phyloP scores from a whole-genome alignment of 2,113 vertebrate genomes.

The Indicator maculatus region DNA sequence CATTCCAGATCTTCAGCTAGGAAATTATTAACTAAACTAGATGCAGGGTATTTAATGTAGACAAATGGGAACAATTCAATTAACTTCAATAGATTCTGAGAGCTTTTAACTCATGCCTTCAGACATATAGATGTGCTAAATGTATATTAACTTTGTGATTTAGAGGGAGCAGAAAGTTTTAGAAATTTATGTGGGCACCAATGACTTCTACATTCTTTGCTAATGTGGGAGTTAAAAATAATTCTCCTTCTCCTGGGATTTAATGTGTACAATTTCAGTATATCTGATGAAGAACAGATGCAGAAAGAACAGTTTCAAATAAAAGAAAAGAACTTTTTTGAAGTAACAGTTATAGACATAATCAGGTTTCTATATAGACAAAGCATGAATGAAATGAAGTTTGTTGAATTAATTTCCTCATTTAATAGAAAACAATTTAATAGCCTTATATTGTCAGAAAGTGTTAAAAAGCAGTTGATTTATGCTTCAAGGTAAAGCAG shows the following conservation, averaged over 20 bases:
- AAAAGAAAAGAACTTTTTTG: not conserved
- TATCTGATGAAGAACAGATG: not conserved
- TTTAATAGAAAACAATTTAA: not conserved
- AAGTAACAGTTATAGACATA: not conserved
- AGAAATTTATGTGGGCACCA: not conserved
- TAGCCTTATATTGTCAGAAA: not conserved
- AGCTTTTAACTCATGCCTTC: slow-evolving; percentile 20
- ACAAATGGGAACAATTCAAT: not conserved
- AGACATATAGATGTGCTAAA: not conserved
- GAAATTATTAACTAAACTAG: slow-evolving; percentile 29
- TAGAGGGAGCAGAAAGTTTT: not conserved
- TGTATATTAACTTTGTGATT: not conserved
- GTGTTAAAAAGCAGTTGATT: not conserved
- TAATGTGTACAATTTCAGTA: not conserved
- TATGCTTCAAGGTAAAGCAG: not conserved
- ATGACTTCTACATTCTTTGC: not conserved
- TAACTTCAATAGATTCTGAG: slow-evolving; percentile 20
- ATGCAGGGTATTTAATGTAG: not conserved
- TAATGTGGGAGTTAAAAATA: not conserved
- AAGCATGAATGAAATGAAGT: fast-evolving
- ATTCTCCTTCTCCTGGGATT: not conserved
- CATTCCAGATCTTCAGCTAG: not conserved
- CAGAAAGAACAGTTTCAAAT: not conserved
- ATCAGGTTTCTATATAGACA: not conserved
- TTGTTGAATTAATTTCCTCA: not conserved